Evolutionary conservation across 2,797 vertebrate genomes (phyloP), one percentile per base, ranked within the genome.

Genomic region (Coccyzus lansbergi): DNA sequence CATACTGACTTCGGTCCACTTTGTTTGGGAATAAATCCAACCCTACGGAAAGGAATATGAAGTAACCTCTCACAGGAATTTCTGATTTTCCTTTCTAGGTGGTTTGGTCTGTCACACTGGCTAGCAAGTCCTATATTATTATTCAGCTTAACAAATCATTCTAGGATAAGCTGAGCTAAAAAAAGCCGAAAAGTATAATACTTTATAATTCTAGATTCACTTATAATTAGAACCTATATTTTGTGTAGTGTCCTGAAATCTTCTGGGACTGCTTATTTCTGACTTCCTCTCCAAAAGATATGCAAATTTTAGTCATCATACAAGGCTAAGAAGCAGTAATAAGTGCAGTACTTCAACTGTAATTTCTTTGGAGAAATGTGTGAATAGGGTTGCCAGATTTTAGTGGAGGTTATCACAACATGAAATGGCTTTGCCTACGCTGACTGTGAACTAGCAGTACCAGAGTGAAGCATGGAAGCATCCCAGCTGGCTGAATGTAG

Each of bases 261-360:
- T 78, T 75, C 33, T 75, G 51, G 10, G 19, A 44, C 21, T 87
- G 26, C 25, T 84, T 75, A 40, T 92, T 88, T 90, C 53, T 83
- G 29, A 48, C 8, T 7, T 93, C 7, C 71, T 86, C 33, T 71
- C 20, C 33, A 64, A 79, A 81, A 56, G 20, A 28, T 82, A 12
- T 6, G 64, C 3, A 53, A 82, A 68, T 86, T 87, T 15, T 65
- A 28, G 19, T 31, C 8, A 48, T 40, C 20, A 17, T 29, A 20
- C 0, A 6, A 79, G 36, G 65, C 26, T 71, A 88, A 17, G 18
- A 62, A 60, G 40, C 7, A 52, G 6, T 34, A n/a, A 7, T 78
- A 52, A 55, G 2, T 67, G 16, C 31, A 38, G 44, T 83, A 36
- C 12, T 64, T 92, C 6, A 74, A 9, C 3, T 28, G 2, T 14